These are phyloP conservation scores for Ariopsis seemanni DNA, from an alignment of 2,113 vertebrate species.

Conservation along the genomic window DNA sequence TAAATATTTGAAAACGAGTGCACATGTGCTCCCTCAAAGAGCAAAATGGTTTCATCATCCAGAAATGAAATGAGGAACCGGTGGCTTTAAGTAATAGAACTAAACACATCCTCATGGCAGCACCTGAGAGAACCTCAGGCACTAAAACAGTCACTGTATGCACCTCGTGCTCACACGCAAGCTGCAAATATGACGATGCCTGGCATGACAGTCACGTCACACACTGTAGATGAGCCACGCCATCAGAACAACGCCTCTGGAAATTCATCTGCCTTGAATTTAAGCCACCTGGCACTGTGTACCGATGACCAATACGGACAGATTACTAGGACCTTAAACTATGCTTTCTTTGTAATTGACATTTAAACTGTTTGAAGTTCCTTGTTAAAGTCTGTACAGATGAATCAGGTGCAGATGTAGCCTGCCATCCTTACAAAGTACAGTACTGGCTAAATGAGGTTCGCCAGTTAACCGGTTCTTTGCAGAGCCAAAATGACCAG, in stretches of 20 bases:
- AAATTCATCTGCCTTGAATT: constrained; percentile 91
- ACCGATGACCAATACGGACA: constrained; percentile 82
- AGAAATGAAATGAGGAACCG: constrained; percentile 27
- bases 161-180: constrained; percentile 44
- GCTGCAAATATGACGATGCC: constrained; percentile 50
- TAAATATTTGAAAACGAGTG: not conserved
- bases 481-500: not conserved
- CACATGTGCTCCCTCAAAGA: not conserved
- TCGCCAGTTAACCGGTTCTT: constrained; percentile 1
- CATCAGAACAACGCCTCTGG: constrained; percentile 85
- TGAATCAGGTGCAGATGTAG: constrained; percentile 84
- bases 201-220: constrained; percentile 79
- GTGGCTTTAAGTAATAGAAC: constrained; percentile 47
- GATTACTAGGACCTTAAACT: constrained; percentile 85
- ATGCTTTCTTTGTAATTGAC: constrained; percentile 83
- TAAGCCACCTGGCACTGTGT: constrained; percentile 87
- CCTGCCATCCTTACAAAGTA: constrained; percentile 66
- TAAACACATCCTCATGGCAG: constrained; percentile 47
- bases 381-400: constrained; percentile 81
- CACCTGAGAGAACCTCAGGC: constrained; percentile 23
- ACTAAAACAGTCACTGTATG: constrained; percentile 43
- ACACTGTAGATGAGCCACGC: constrained; percentile 79
- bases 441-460: constrained; percentile 69
- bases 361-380: constrained; percentile 91
- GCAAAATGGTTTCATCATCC: constrained; percentile 41